Conservation (phyloP, 2,797 vertebrate genomes). For the Smutsia temminckii region DNA sequence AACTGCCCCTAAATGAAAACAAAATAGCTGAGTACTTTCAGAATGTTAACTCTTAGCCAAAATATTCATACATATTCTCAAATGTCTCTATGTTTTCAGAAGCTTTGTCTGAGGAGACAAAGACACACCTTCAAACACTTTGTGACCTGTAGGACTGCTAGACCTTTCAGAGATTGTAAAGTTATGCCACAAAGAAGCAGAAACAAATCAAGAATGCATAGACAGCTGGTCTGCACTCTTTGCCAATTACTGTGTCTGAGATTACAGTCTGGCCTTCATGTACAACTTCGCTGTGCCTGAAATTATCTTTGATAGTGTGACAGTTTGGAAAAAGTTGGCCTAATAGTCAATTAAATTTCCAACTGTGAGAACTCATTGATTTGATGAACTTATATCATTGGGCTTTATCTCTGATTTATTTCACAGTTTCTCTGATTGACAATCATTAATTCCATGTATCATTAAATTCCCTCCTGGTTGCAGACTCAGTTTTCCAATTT, state of each 20-base stretch:
- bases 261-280: conserved; percentile 57
- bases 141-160: not conserved
- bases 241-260: conserved; percentile 64
- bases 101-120: not conserved
- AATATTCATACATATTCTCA: not conserved
- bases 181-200: conserved; percentile 18
- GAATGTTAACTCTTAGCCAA: conserved; percentile 14
- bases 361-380: conserved; percentile 67
- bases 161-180: conserved; percentile 38
- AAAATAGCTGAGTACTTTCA: conserved; percentile 24
- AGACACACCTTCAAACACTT: not conserved
- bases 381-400: conserved; percentile 46
- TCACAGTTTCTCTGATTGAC: conserved; percentile 59
- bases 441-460: conserved; percentile 65
- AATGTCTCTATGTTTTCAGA: conserved; percentile 25
- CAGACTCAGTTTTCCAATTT: conserved; percentile 45
- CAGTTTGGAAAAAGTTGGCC: conserved; percentile 67
- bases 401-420: conserved; percentile 52
- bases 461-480: conserved; percentile 8
- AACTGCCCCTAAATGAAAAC: conserved; percentile 25
- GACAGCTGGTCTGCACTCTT: conserved; percentile 31
- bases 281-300: conserved; percentile 21
- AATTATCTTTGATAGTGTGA: conserved; percentile 65
- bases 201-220: conserved; percentile 6
- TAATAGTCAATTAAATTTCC: conserved; percentile 74